Percentiles rank a stretch among this genome's conserved stretches.
These are phyloP conservation scores for Agrochola lota DNA, from an alignment of 2,888 invertebrate genomes.

Conservation along the genomic window DNA sequence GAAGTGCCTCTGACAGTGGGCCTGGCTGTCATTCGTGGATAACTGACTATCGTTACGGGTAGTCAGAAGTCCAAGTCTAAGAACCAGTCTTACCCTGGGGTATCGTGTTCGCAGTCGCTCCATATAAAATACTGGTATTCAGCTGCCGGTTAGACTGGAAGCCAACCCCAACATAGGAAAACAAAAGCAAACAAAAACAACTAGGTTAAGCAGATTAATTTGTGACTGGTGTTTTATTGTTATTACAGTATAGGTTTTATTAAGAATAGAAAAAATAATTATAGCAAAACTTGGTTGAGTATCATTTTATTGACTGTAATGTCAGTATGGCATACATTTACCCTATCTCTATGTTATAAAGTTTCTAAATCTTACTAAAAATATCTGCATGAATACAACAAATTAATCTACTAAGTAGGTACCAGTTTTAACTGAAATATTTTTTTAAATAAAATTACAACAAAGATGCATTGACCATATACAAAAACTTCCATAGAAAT, in stretches of 20 bases:
- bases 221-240: background rate
- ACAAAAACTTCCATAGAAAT: constrained; percentile 33
- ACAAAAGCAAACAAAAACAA: too few species aligned
- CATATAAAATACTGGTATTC: background rate
- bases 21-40: background rate
- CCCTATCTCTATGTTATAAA: constrained; percentile 73
- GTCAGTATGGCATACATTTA: constrained; percentile 80
- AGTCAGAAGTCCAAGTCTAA: background rate
- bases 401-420: constrained; percentile 54
- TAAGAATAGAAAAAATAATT: constrained; percentile 1
- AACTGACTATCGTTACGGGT: background rate
- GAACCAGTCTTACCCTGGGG: background rate
- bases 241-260: background rate
- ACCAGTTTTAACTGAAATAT: constrained; percentile 49
- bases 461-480: constrained; percentile 60
- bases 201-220: too few species aligned
- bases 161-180: background rate
- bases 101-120: background rate
- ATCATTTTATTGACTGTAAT: constrained; percentile 78
- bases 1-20: background rate
- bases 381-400: constrained; percentile 60
- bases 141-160: background rate
- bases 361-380: constrained; percentile 58
- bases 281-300: constrained; percentile 66
- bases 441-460: constrained; percentile 47